Conservation (phyloP, 2,888 invertebrate species). For the Leucoma salicis region DNA sequence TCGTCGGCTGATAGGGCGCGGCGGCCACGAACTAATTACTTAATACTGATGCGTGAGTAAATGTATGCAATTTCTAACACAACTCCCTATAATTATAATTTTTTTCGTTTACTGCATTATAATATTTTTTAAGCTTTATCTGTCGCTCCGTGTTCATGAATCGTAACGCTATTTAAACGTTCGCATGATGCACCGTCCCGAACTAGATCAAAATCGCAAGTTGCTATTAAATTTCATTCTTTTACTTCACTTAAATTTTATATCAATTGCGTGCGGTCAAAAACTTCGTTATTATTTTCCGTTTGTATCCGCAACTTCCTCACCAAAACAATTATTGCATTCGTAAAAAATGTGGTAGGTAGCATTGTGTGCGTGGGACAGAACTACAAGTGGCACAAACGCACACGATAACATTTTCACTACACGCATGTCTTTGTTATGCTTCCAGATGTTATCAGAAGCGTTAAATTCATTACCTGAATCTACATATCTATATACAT, state of each 20-base stretch:
- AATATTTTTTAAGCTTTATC: slow-evolving; percentile 74
- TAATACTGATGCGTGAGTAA: slow-evolving; percentile 76
- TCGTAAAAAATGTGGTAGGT: slow-evolving; percentile 45
- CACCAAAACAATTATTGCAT: slow-evolving; percentile 59
- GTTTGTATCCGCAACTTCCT: slow-evolving; percentile 72
- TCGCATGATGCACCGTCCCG: slow-evolving; percentile 45
- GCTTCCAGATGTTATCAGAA: slow-evolving; percentile 53
- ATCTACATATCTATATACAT: slow-evolving; percentile 33
- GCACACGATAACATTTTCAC: slow-evolving; percentile 33
- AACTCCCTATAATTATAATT: slow-evolving; percentile 61
- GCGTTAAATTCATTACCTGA: slow-evolving; percentile 40
- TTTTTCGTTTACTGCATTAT: slow-evolving; percentile 64
- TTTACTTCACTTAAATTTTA: slow-evolving; percentile 27
- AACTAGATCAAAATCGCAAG: slow-evolving; percentile 39
- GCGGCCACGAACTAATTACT: slow-evolving; percentile 70
- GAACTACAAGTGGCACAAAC: slow-evolving; percentile 39
- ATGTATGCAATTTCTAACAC: slow-evolving; percentile 73
- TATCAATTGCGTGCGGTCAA: slow-evolving; percentile 54
- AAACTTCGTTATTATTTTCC: slow-evolving; percentile 52
- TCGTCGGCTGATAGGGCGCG: slow-evolving; percentile 65
- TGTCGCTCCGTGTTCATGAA: slow-evolving; percentile 64
- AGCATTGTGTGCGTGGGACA: slow-evolving; percentile 56
- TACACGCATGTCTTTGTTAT: slow-evolving; percentile 56
- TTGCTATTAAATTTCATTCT: slow-evolving; percentile 31
- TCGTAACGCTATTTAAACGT: slow-evolving; percentile 67